Conservation (phyloP, 2,113 vertebrate species). For the Excalfactoria chinensis region DNA sequence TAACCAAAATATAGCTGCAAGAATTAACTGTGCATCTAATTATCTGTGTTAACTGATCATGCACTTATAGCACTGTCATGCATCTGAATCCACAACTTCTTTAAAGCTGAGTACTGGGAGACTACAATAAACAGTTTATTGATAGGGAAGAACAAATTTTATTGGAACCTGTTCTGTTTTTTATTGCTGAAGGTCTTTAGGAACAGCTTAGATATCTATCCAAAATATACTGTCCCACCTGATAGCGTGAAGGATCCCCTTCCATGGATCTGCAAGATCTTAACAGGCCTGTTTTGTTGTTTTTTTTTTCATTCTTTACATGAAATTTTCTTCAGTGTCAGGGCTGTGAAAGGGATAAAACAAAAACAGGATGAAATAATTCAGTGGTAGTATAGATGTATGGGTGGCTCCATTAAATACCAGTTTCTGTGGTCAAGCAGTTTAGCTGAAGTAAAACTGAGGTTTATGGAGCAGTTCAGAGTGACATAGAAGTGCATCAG, state of each 20-base stretch:
- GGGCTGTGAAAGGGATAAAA: background rate
- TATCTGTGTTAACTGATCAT: background rate
- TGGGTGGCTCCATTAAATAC: background rate
- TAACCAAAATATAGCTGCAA: background rate
- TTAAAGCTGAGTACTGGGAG: background rate
- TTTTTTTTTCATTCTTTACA: background rate
- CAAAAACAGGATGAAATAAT: background rate
- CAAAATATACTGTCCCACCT: background rate
- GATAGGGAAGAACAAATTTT: background rate
- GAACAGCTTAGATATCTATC: background rate
- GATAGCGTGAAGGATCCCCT: background rate
- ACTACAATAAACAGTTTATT: background rate
- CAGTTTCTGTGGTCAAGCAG: background rate
- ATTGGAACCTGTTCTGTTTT: background rate
- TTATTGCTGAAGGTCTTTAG: background rate
- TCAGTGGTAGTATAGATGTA: background rate
- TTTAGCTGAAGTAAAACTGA: background rate
- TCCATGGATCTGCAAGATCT: background rate
- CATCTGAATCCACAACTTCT: background rate
- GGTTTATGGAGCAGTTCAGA: background rate
- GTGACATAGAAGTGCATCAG: background rate
- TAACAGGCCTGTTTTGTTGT: background rate
- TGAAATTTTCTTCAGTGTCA: background rate
- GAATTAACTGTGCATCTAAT: background rate
- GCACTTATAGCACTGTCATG: background rate